These are phyloP conservation scores for Athalia cordata DNA, from an alignment of 2,888 invertebrate species.

Conservation along the genomic window DNA sequence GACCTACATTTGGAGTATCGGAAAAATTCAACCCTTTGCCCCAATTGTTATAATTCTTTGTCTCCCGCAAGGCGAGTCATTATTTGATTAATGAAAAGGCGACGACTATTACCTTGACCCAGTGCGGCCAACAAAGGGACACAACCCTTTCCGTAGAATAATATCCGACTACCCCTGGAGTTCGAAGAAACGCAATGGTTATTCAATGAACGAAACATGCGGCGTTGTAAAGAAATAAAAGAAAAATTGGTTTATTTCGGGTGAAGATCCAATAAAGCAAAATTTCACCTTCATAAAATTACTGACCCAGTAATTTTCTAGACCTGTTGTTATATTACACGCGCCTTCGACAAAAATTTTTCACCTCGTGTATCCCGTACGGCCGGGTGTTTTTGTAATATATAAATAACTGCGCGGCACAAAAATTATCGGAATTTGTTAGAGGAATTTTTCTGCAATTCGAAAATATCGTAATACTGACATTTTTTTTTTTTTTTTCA, in stretches of 20 bases:
- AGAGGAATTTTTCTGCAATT: too few species aligned
- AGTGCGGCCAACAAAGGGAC: conserved; percentile 17
- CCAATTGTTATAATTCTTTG: neutral
- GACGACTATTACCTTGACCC: conserved; percentile 12
- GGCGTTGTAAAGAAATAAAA: conserved; percentile 60
- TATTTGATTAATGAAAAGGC: conserved; percentile 19
- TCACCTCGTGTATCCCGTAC: too few species aligned
- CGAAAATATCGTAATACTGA: too few species aligned
- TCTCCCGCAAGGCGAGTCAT: conserved; percentile 1
- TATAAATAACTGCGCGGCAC: too few species aligned
- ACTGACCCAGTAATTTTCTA: conserved; percentile 35
- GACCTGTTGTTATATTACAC: conserved; percentile 29
- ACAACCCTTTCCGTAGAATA: conserved; percentile 30
- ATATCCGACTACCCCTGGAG: neutral
- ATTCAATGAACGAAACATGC: conserved; percentile 52
- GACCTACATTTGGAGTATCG: conserved; percentile 17
- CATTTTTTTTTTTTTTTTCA: neutral
- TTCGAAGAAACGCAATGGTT: conserved; percentile 62
- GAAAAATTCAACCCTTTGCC: conserved; percentile 12
- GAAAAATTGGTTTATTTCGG: conserved; percentile 52
- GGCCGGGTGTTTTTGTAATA: too few species aligned
- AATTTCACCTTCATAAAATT: conserved; percentile 31
- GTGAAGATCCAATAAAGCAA: conserved; percentile 27
- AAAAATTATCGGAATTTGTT: too few species aligned
- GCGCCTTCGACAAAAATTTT: too few species aligned